Evolutionary conservation across 2,888 invertebrate genomes (phyloP), one percentile per base, ranked within the genome.

Genomic region (Eurytoma adleriae): DNA sequence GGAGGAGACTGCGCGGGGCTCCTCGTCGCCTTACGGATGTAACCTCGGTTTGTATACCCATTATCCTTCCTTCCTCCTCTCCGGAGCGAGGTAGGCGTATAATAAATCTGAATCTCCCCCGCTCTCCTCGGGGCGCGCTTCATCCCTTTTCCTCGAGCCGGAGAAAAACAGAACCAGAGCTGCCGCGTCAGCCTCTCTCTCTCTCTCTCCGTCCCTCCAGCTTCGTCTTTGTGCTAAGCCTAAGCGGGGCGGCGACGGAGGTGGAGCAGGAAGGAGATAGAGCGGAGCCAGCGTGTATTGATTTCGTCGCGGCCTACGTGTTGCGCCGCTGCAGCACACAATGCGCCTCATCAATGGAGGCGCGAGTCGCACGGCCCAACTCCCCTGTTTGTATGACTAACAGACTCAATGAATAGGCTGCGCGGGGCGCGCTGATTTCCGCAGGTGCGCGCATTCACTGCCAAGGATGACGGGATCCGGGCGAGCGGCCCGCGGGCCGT

Each of bases 331-430:
- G 18, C 50, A 40, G 27, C 30, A 10, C 68, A 70, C 70, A 59
- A 59, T 70, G 59, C 70, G 57, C 40, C 54, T 70, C 48, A n/a
- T 62, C 71, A 72, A 72, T 72, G 62, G 72, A 14, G 66, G 18
- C n/a, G 20, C 10, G 12, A 18, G 10, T 59, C 20, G 20, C 24
- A 61, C 24, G 24, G 20, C 20, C 24, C 20, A 2, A 61, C 20
- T 20, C 20, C 20, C 7, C 59, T 13, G 59, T 24, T 18, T 20
- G 24, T 24, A 12, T 61, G 24, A 30, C 5, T 27, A 16, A 62
- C 30, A 24, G 30, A n/a, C 20, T 30, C 62, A 16, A 30, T 62
- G 62, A 62, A 62, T 62, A 62, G 62, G 5, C 1, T 14, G 62
- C 62, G 5, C 5, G 0, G 27, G 16, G 27, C 30, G 62, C 13